These are phyloP conservation scores for Cheumatopsyche charites DNA, from an alignment of 1,140 invertebrate genomes.

Conservation along the genomic window DNA sequence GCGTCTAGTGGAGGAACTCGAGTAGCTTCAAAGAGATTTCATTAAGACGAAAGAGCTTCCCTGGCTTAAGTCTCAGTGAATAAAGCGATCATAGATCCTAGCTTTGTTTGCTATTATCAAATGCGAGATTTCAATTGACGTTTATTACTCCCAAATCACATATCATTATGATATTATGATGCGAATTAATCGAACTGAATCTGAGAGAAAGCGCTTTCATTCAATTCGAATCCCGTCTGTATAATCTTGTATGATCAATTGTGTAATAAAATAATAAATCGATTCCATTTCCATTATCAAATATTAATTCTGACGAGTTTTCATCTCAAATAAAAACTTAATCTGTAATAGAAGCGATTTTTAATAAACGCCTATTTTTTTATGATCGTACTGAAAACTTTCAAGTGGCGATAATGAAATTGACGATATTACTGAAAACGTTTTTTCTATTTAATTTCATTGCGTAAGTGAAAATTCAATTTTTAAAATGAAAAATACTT, in stretches of 20 bases:
- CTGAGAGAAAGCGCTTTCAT: too few species aligned
- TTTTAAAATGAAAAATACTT: too few species aligned
- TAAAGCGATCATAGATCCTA: conserved; percentile 15
- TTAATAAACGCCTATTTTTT: not conserved
- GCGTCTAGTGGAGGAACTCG: not conserved
- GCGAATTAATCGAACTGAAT: too few species aligned
- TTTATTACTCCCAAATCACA: too few species aligned
- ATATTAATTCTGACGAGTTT: not conserved
- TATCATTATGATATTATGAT: too few species aligned
- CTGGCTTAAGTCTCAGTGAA: not conserved
- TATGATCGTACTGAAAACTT: not conserved
- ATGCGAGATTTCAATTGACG: too few species aligned
- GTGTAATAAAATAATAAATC: too few species aligned
- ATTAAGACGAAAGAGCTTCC: conserved; percentile 9
- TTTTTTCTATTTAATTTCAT: too few species aligned
- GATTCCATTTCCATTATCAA: too few species aligned
- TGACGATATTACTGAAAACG: not conserved
- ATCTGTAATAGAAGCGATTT: not conserved
- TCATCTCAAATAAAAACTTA: conserved; percentile 7
- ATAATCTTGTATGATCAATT: too few species aligned
- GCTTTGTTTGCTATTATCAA: conserved; percentile 8
- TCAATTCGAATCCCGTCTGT: too few species aligned
- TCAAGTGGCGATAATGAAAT: conserved; percentile 4
- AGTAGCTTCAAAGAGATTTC: conserved; percentile 14
- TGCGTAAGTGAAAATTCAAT: too few species aligned